Evolutionary conservation across 2,113 vertebrate species (phyloP).

Genomic region (Sprattus sprattus): DNA sequence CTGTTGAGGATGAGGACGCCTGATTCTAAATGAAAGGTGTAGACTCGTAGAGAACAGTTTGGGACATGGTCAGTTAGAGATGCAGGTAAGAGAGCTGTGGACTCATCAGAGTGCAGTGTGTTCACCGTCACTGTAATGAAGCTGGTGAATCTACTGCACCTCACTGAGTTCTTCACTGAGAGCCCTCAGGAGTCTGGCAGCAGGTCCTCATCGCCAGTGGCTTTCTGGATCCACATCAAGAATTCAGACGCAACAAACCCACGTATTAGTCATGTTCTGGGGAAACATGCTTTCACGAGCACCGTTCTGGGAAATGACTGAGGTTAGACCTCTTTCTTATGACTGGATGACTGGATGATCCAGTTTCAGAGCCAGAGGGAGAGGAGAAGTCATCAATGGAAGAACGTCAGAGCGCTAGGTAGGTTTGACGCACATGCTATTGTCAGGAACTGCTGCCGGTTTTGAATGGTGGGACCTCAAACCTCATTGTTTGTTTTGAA

Average conservation of each 20-base stretch:
- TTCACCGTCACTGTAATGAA: no score
- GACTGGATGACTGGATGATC: not conserved
- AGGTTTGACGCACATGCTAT: not conserved
- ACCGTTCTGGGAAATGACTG: not conserved
- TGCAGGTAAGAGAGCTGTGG: no score
- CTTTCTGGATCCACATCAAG: not conserved
- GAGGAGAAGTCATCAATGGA: not conserved
- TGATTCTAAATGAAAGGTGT: no score
- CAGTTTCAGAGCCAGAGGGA: not conserved
- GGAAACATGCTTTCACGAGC: not conserved
- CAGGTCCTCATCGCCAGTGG: not conserved
- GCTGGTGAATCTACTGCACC: no score
- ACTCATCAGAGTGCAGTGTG: no score
- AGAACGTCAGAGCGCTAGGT: not conserved
- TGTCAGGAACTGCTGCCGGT: not conserved
- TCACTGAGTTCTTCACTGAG: not conserved
- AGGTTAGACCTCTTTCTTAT: not conserved
- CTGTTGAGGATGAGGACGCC: no score
- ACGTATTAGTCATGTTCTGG: not conserved
- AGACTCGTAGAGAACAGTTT: no score
- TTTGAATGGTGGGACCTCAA: not conserved
- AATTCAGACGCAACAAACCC: not conserved
- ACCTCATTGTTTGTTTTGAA: not conserved
- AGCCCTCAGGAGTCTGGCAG: no score
- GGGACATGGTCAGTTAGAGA: no score